A percentile compares a stretch with the other conserved stretches of the same genome.
These are phyloP conservation scores for Xestia sexstrigata DNA, from an alignment of 2,888 invertebrate species.

Conservation along the genomic window DNA sequence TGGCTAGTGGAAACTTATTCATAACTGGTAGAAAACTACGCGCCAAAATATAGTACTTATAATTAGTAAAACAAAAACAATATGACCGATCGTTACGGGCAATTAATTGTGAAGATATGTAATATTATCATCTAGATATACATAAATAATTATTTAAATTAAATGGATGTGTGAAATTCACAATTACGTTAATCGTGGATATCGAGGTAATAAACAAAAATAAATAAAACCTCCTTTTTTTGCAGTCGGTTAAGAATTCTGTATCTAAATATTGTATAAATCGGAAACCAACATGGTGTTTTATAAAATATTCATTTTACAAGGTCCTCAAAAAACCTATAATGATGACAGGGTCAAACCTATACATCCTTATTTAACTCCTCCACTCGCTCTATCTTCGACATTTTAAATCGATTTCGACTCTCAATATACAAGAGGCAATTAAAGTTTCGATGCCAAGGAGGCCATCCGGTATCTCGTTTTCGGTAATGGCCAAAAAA, in stretches of 20 bases:
- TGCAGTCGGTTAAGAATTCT: background rate
- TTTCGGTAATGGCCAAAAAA: slow-evolving; percentile 33
- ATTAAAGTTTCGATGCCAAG: slow-evolving; percentile 43
- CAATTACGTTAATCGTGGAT: background rate
- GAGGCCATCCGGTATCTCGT: slow-evolving; percentile 10
- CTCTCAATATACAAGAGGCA: background rate
- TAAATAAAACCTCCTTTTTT: no score
- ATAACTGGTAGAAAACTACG: slow-evolving; percentile 22
- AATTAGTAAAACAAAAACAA: slow-evolving; percentile 3
- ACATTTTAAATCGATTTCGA: slow-evolving; percentile 19
- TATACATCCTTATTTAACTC: slow-evolving; percentile 38
- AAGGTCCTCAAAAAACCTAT: slow-evolving; percentile 16
- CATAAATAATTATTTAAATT: background rate
- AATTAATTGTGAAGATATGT: background rate
- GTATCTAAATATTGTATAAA: background rate
- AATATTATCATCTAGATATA: background rate
- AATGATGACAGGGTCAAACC: slow-evolving; percentile 31
- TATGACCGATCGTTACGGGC: background rate
- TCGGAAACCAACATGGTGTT: background rate
- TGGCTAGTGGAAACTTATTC: slow-evolving; percentile 9
- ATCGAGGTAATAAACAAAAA: no score
- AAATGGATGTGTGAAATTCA: slow-evolving; percentile 1
- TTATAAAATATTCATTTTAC: slow-evolving; percentile 20
- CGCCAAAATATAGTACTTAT: background rate
- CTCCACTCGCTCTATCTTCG: slow-evolving; percentile 18